Evolutionary conservation across 92 coral and sea anemone genomes (phyloP).

Genomic region (Muricea muricata): DNA sequence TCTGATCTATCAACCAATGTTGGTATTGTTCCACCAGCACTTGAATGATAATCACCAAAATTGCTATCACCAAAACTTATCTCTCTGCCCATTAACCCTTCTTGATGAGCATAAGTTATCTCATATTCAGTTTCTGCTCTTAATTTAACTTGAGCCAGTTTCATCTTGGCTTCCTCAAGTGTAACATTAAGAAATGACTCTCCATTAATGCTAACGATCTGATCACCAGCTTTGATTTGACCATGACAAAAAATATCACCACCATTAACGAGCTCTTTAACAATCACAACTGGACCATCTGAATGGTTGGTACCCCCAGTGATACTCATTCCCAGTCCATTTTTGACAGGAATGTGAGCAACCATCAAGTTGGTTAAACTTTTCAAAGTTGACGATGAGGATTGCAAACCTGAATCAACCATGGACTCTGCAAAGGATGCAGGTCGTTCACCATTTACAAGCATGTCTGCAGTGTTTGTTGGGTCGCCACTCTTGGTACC

Average conservation of each 20-base stretch:
- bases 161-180: slow-evolving; percentile 97
- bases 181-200: slow-evolving; percentile 94
- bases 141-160: slow-evolving; percentile 87
- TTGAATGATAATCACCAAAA: background rate
- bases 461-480: slow-evolving; percentile 33
- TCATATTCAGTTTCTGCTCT: slow-evolving; percentile 38
- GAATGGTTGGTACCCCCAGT: slow-evolving; percentile 93
- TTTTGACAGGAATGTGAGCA: slow-evolving; percentile 68
- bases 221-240: slow-evolving; percentile 81
- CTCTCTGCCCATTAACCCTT: background rate
- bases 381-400: slow-evolving; percentile 91
- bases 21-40: background rate
- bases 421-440: slow-evolving; percentile 85
- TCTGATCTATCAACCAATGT: background rate
- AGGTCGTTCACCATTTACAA: slow-evolving; percentile 74
- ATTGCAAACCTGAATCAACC: slow-evolving; percentile 92
- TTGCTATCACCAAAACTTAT: background rate
- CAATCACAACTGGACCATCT: slow-evolving; percentile 89
- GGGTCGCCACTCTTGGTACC: background rate
- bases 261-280: slow-evolving; percentile 87
- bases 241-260: slow-evolving; percentile 88
- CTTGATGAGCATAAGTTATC: slow-evolving; percentile 6
- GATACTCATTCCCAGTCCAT: slow-evolving; percentile 91
- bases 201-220: slow-evolving; percentile 85
- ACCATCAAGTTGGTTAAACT: slow-evolving; percentile 86